A percentile compares a stretch with the other conserved stretches of the same genome.
Conservation (phyloP, 1,140 invertebrate genomes). For the Galleria mellonella region DNA sequence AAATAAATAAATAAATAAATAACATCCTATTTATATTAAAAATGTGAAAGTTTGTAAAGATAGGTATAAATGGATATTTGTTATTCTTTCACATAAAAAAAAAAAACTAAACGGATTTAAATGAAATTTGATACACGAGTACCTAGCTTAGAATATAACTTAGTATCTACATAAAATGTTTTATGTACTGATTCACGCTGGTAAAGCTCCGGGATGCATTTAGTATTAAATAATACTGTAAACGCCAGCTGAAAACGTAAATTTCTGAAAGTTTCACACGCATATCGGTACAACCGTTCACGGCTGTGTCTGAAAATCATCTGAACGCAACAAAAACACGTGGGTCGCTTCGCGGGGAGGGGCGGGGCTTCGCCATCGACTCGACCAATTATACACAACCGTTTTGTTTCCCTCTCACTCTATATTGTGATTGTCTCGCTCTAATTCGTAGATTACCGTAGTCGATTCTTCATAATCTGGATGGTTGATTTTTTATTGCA, state of each 20-base stretch:
- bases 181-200: too few relatives aligned
- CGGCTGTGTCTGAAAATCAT: constrained; percentile 25
- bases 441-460: constrained; percentile 37
- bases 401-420: constrained; percentile 19
- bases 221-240: too few relatives aligned
- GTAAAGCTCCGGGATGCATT: too few relatives aligned
- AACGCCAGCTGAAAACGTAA: constrained; percentile 8
- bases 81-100: too few relatives aligned
- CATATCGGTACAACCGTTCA: constrained; percentile 25
- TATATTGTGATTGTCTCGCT: constrained; percentile 13
- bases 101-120: too few relatives aligned
- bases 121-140: too few relatives aligned
- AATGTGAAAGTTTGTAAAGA: too few relatives aligned
- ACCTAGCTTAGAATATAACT: too few relatives aligned
- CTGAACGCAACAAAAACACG: constrained; percentile 51
- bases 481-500: constrained; percentile 43
- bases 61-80: too few relatives aligned
- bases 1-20: too few relatives aligned
- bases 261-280: constrained; percentile 21
- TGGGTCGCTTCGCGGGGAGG: constrained; percentile 20
- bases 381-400: constrained; percentile 19
- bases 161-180: too few relatives aligned
- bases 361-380: constrained; percentile 23
- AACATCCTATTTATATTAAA: too few relatives aligned
- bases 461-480: constrained; percentile 52